Percentiles rank a stretch among this genome's conserved stretches.
phyloP scores from a whole-genome alignment of 2,797 vertebrate species.

The Sciurus vulgaris region DNA sequence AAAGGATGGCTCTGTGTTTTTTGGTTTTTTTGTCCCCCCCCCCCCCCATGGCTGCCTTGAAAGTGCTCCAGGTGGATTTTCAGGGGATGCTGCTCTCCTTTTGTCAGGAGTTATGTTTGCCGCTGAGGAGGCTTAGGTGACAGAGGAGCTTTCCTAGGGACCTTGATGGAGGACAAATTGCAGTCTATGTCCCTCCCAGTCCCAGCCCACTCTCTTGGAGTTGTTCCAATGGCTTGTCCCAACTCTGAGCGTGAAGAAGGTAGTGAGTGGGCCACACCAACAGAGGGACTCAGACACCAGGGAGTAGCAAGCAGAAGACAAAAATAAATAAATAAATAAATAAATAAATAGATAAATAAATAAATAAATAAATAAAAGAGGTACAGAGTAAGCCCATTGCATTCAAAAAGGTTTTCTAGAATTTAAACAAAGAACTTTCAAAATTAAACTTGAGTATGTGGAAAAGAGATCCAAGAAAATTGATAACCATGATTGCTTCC shows the following conservation, averaged over 20 bases:
- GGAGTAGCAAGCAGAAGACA: background rate
- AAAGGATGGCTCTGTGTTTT: background rate
- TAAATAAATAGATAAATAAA: background rate
- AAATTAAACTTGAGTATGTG: background rate
- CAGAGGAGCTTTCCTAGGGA: background rate
- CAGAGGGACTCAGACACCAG: background rate
- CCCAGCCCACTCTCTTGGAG: background rate
- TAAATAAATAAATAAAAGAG: background rate
- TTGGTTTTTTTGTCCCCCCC: background rate
- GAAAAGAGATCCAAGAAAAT: conserved; percentile 1
- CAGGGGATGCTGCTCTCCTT: background rate
- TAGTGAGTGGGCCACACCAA: background rate
- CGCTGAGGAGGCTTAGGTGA: background rate
- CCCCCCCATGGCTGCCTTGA: background rate
- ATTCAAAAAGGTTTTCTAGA: background rate
- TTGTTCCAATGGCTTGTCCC: background rate
- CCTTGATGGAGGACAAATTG: background rate
- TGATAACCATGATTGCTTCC: background rate
- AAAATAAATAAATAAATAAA: background rate
- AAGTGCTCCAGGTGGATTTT: background rate
- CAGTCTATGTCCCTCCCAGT: background rate
- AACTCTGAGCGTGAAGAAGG: background rate
- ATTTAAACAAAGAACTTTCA: background rate
- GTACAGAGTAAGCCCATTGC: background rate
- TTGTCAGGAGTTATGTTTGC: background rate